Evolutionary conservation across 2,888 invertebrate genomes (phyloP).

Genomic region (Macropis europaea): DNA sequence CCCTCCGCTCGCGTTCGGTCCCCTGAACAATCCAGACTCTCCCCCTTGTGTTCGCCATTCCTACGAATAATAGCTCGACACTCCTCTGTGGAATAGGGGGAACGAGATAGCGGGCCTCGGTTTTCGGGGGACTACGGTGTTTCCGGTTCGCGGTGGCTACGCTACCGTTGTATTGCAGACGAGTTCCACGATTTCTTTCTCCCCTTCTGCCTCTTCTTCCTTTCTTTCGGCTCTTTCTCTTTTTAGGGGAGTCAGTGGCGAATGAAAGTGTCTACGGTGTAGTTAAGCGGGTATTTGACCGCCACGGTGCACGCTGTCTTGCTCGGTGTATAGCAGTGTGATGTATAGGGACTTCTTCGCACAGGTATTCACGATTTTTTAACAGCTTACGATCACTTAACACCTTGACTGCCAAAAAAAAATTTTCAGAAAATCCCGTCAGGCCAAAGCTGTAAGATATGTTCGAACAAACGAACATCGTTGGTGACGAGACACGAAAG

Average conservation of each 20-base stretch:
- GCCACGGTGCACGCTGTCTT: neutral
- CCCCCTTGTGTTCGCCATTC: conserved; percentile 2
- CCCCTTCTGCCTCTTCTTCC: neutral
- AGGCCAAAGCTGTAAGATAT: too few relatives aligned
- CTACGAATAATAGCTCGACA: conserved; percentile 34
- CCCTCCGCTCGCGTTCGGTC: neutral
- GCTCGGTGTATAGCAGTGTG: too few relatives aligned
- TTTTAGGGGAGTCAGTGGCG: neutral
- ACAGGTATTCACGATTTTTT: too few relatives aligned
- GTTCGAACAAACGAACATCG: too few relatives aligned
- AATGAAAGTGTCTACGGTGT: neutral
- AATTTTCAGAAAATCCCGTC: too few relatives aligned
- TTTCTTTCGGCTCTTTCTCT: neutral
- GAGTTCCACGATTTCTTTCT: neutral
- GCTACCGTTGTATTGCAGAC: too few relatives aligned
- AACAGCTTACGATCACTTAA: too few relatives aligned
- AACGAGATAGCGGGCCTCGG: neutral
- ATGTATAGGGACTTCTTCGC: too few relatives aligned
- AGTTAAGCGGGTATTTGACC: neutral
- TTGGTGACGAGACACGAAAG: too few relatives aligned
- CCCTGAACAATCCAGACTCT: neutral
- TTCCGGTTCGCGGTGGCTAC: neutral
- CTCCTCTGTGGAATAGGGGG: conserved; percentile 5
- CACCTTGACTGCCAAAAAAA: too few relatives aligned
- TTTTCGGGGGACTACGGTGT: neutral